Base-by-base conservation (phyloP, 2,797 vertebrate genomes). In the Dendrocincla tyrannina region DNA sequence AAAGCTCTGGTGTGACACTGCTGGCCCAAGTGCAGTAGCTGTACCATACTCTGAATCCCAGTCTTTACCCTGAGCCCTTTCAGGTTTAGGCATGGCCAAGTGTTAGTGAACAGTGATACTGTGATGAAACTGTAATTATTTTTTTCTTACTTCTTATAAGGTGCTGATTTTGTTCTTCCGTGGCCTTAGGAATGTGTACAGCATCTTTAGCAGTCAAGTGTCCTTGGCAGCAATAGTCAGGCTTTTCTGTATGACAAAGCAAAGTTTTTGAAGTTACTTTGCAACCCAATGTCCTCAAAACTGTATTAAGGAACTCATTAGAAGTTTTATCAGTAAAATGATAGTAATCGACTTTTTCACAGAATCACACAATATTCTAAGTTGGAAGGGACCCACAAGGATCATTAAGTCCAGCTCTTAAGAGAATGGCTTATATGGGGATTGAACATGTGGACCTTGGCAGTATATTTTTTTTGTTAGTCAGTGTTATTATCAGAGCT, bases 111-210 rank as follows among this genome's bases (percentile, higher is more conserved):
- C 42, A 30, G 18, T 50, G 35, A 46, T n/a, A 6, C 14, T 32
- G 30, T 74, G 37, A 41, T 59, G 47, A 47, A 69, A 69, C 35
- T 25, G 8, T 39, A 32, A 2, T 37, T 9, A 24, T 32, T 46
- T 25, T 23, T 25, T 23, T 11, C 3, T 32, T 33, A 15, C 4
- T 39, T 69, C n/a, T 72, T 30, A 15, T 41, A 73, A 30, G 6
- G 3, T 75, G 27, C 41, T 67, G 23, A 4, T 35, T 88, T 78
- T 88, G 17, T 17, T 53, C 18, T 60, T 88, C n/a, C 69, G 42
- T 42, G 32, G 5, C 13, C 77, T 39, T 53, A 9, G 6, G 11
- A 64, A 55, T 1, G 6, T 7, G 1, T 15, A 4, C 2, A 9
- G 6, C 64, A 17, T 32, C n/a, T 66, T 59, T 33, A 86, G 19